phyloP scores from a whole-genome alignment of 2,113 vertebrate species.

The Dasyurus viverrinus region DNA sequence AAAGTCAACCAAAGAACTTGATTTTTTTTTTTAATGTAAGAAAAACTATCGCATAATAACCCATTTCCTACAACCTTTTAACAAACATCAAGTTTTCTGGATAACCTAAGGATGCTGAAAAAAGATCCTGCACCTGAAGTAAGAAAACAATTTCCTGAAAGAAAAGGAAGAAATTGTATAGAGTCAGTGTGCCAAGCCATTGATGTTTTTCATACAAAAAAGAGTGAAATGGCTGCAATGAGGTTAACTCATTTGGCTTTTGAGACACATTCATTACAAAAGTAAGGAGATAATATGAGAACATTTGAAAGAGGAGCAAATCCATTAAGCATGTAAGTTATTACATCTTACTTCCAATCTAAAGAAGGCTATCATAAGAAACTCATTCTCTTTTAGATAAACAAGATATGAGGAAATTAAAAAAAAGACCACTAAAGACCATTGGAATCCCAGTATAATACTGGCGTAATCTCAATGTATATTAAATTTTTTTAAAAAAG shows the following conservation, averaged over 20 bases:
- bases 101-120: not conserved
- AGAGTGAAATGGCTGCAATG: not conserved
- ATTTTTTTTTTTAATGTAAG: not conserved
- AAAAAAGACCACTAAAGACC: not conserved
- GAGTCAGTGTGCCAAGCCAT: not conserved
- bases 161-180: not conserved
- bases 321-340: not conserved
- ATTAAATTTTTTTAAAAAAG: slow-evolving; percentile 30
- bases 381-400: not conserved
- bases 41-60: not conserved
- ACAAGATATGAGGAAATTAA: not conserved
- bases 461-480: not conserved
- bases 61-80: not conserved
- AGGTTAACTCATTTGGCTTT: not conserved
- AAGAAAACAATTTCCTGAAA: slow-evolving; percentile 47
- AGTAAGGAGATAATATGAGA: slow-evolving; percentile 10
- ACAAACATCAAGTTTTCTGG: slow-evolving; percentile 10
- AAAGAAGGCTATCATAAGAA: not conserved
- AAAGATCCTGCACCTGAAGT: slow-evolving; percentile 1
- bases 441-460: not conserved
- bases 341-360: not conserved
- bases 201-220: not conserved
- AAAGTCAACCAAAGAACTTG: not conserved
- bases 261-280: not conserved
- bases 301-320: not conserved